Percentiles rank a stretch among this genome's conserved stretches.
Evolutionary conservation across 2,113 vertebrate species (phyloP).

Genomic region (Grus americana): DNA sequence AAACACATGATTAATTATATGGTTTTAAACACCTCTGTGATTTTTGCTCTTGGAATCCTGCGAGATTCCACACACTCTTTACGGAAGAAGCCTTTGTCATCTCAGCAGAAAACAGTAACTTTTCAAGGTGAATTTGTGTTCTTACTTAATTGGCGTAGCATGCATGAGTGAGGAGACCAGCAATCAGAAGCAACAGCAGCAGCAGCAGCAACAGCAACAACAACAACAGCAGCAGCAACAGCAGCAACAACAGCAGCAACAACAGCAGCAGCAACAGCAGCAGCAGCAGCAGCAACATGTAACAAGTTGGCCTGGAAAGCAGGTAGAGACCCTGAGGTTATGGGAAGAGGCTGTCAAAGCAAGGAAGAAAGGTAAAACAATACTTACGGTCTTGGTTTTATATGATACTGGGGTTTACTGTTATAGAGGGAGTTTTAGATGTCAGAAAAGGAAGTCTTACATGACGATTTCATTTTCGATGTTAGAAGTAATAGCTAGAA

Average conservation of each 20-base stretch:
- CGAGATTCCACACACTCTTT: not conserved
- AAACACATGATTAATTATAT: not conserved
- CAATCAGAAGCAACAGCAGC: slow-evolving; percentile 81
- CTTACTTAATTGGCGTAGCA: slow-evolving; percentile 74
- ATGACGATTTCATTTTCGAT: not conserved
- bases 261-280: slow-evolving; percentile 5
- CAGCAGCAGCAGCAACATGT: slow-evolving; percentile 77
- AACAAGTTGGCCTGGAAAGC: slow-evolving; percentile 82
- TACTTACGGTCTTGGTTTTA: fast-evolving
- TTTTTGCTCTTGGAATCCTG: slow-evolving; percentile 22
- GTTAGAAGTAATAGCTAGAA: not conserved
- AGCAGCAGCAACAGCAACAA: slow-evolving; percentile 50
- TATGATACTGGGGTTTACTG: not conserved
- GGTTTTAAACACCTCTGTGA: not conserved
- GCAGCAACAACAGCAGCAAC: slow-evolving; percentile 16
- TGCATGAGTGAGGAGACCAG: slow-evolving; percentile 83
- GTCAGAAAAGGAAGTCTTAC: not conserved
- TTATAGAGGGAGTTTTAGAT: not conserved
- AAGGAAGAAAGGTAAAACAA: slow-evolving; percentile 80
- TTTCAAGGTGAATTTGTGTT: slow-evolving; percentile 67
- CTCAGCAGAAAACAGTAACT: slow-evolving; percentile 47
- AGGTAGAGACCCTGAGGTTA: slow-evolving; percentile 81
- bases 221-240: slow-evolving; percentile 54
- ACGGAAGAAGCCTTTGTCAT: slow-evolving; percentile 29
- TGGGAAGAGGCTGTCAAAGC: slow-evolving; percentile 85